These are phyloP conservation scores for Enteromius thamalakanensis DNA, from an alignment of 2,797 vertebrate species.

Conservation along the genomic window DNA sequence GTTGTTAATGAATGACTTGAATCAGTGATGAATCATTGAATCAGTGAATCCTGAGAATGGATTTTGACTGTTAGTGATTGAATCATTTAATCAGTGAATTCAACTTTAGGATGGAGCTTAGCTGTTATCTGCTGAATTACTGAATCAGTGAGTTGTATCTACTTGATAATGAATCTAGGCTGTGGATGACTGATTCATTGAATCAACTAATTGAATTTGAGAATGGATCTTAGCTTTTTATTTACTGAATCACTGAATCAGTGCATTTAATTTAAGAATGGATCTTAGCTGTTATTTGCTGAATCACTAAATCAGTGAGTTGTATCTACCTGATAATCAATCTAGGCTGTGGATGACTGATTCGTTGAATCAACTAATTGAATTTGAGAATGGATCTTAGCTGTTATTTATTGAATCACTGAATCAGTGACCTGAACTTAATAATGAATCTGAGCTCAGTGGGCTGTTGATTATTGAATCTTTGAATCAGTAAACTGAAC, in stretches of 20 bases:
- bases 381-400: not conserved
- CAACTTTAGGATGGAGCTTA: too few species aligned
- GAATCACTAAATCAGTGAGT: not conserved
- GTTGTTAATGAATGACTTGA: too few species aligned
- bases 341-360: not conserved
- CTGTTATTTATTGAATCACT: not conserved
- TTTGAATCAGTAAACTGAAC: not conserved
- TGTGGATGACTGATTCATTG: too few species aligned
- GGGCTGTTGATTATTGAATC: not conserved
- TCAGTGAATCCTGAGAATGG: not conserved
- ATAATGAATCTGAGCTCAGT: not conserved
- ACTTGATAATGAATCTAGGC: too few species aligned
- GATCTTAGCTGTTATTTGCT: not conserved
- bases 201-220: not conserved
- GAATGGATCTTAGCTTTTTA: too few species aligned
- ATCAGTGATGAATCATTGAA: not conserved
- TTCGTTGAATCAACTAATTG: not conserved
- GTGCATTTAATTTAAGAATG: not conserved
- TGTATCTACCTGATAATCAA: not conserved
- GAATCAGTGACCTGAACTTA: not conserved
- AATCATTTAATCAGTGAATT: not conserved
- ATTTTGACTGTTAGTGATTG: not conserved
- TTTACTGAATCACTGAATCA: not conserved
- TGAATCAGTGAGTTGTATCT: too few species aligned
- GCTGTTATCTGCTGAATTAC: too few species aligned